phyloP scores from a whole-genome alignment of 2,888 invertebrate genomes.

The Temnothorax rugatulus region DNA sequence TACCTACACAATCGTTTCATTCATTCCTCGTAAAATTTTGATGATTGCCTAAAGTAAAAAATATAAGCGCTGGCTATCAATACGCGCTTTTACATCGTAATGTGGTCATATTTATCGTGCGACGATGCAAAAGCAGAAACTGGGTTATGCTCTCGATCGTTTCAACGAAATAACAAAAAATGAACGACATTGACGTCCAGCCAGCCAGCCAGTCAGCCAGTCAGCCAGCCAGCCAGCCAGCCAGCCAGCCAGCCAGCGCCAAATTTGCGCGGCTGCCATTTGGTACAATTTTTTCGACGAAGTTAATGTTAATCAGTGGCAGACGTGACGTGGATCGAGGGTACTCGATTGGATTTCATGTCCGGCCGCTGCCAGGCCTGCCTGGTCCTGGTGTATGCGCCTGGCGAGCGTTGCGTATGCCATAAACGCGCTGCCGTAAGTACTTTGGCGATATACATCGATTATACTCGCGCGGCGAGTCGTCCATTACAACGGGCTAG shows the following conservation, averaged over 20 bases:
- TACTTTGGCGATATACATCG: constrained; percentile 70
- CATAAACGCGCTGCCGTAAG: constrained; percentile 69
- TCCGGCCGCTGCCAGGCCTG: constrained; percentile 80
- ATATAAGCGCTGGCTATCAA: neutral
- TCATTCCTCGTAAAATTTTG: neutral
- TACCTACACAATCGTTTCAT: neutral
- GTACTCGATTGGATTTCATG: constrained; percentile 80
- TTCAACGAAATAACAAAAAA: constrained; percentile 28
- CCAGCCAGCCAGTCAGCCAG: neutral
- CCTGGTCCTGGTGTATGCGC: constrained; percentile 70
- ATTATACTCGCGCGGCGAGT: constrained; percentile 57
- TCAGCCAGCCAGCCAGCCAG: neutral
- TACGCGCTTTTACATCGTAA: neutral
- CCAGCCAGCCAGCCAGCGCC: constrained; percentile 24
- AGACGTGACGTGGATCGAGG: constrained; percentile 83
- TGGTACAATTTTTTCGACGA: constrained; percentile 83
- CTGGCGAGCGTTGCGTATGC: constrained; percentile 62
- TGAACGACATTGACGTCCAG: constrained; percentile 32
- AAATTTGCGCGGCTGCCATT: constrained; percentile 65
- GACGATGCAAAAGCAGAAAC: constrained; percentile 51
- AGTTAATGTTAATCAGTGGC: constrained; percentile 85
- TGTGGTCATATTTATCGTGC: constrained; percentile 8
- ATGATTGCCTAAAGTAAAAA: neutral
- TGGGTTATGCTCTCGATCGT: constrained; percentile 50
- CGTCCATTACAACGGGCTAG: constrained; percentile 73